Conservation (phyloP, 64 coral and sea anemone genomes). For the Anthopleura sola region DNA sequence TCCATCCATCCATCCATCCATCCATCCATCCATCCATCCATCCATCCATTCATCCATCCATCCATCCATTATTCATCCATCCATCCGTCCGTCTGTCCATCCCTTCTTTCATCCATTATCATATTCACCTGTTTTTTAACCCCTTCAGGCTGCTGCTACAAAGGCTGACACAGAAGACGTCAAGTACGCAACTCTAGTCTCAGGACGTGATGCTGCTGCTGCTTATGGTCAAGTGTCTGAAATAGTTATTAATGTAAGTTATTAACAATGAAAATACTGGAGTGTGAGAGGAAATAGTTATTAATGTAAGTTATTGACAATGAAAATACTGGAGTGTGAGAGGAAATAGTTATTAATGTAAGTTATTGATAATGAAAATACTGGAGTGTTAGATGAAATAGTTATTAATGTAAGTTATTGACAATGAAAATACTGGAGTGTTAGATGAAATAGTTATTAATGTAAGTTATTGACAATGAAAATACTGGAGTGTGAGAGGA, state of each 20-base stretch:
- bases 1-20: not conserved
- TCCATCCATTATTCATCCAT: not conserved
- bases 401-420: too few species aligned
- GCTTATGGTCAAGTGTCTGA: conserved; percentile 80
- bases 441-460: too few species aligned
- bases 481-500: too few species aligned
- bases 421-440: too few species aligned
- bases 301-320: too few species aligned
- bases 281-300: too few species aligned
- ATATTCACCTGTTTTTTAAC: not conserved
- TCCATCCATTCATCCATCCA: not conserved
- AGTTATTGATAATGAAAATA: too few species aligned
- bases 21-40: not conserved
- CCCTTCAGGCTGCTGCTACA: conserved; percentile 67
- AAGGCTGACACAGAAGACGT: conserved; percentile 73
- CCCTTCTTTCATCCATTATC: not conserved
- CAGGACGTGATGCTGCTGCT: conserved; percentile 67
- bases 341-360: too few species aligned
- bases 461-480: too few species aligned
- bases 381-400: too few species aligned
- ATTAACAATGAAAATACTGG: too few species aligned
- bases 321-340: too few species aligned
- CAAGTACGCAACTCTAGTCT: conserved; percentile 46
- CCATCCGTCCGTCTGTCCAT: not conserved
- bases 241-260: conserved; percentile 85